Conservation (phyloP, 1,140 invertebrate genomes). For the Cydia splendana region DNA sequence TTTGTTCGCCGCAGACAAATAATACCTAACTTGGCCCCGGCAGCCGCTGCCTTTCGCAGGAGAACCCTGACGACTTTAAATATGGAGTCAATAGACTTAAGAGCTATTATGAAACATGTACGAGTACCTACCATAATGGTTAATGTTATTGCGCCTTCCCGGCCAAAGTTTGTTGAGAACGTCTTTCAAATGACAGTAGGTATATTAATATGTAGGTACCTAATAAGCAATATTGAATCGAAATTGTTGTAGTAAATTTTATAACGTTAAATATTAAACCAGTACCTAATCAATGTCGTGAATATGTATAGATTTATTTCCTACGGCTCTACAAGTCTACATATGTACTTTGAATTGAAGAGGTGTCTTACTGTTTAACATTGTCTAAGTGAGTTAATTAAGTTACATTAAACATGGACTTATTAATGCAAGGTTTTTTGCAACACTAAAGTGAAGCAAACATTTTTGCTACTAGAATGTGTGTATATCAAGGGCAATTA, state of each 20-base stretch:
- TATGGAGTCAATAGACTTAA: neutral
- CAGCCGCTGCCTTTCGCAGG: neutral
- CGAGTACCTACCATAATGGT: neutral
- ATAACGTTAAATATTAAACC: too few relatives aligned
- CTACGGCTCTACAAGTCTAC: neutral
- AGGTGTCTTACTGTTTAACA: neutral
- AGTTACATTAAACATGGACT: slow-evolving; percentile 8
- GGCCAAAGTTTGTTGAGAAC: neutral
- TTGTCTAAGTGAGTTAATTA: slow-evolving; percentile 4
- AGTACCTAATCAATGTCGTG: too few relatives aligned
- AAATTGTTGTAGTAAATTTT: too few relatives aligned
- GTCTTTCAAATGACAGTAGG: too few relatives aligned
- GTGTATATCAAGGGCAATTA: slow-evolving; percentile 23
- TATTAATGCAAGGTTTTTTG: slow-evolving; percentile 26
- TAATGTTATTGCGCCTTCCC: neutral
- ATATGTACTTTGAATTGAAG: neutral
- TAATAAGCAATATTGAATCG: too few relatives aligned
- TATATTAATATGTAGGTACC: too few relatives aligned
- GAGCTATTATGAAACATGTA: neutral
- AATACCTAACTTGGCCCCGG: neutral
- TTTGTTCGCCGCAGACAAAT: neutral
- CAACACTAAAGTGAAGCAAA: neutral
- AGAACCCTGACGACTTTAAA: slow-evolving; percentile 4
- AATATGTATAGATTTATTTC: too few relatives aligned
- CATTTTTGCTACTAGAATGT: neutral